Evolutionary conservation across 2,888 invertebrate species (phyloP).

Genomic region (Sphaerophoria rueppellii): DNA sequence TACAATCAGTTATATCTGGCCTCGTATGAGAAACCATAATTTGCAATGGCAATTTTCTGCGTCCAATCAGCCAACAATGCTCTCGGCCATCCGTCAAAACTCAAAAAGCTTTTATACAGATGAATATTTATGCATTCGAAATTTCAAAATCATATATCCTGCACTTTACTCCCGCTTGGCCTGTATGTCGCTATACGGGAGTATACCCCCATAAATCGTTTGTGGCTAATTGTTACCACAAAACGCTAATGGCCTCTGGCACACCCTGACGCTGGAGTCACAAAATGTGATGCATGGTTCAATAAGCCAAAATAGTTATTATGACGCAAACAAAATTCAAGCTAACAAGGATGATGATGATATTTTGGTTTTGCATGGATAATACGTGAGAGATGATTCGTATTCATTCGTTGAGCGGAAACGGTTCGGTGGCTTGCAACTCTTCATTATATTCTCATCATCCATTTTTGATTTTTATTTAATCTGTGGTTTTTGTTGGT

Average conservation of each 20-base stretch:
- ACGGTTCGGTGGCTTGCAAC: slow-evolving; percentile 1
- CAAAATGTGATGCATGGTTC: slow-evolving; percentile 58
- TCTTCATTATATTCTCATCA: slow-evolving; percentile 36
- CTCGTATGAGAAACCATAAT: not conserved
- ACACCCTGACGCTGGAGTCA: slow-evolving; percentile 47
- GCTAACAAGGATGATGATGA: slow-evolving; percentile 35
- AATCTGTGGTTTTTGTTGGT: slow-evolving; percentile 44
- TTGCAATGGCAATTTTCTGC: slow-evolving; percentile 5
- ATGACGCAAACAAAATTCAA: slow-evolving; percentile 42
- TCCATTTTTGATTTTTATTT: too few relatives aligned
- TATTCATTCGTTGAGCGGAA: not conserved
- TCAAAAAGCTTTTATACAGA: slow-evolving; percentile 41
- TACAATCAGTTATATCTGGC: too few relatives aligned
- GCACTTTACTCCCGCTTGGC: not conserved
- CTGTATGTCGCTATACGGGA: slow-evolving; percentile 16
- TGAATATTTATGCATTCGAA: slow-evolving; percentile 1
- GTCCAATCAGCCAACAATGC: slow-evolving; percentile 61
- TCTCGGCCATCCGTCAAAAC: slow-evolving; percentile 49
- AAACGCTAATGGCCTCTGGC: slow-evolving; percentile 62
- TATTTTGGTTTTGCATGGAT: not conserved
- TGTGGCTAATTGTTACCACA: slow-evolving; percentile 69
- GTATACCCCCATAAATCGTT: slow-evolving; percentile 59
- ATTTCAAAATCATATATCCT: slow-evolving; percentile 47
- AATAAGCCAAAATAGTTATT: slow-evolving; percentile 40
- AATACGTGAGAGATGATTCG: not conserved